These are phyloP conservation scores for Ambastaia sidthimunki DNA, from an alignment of 2,797 vertebrate species.

Conservation along the genomic window DNA sequence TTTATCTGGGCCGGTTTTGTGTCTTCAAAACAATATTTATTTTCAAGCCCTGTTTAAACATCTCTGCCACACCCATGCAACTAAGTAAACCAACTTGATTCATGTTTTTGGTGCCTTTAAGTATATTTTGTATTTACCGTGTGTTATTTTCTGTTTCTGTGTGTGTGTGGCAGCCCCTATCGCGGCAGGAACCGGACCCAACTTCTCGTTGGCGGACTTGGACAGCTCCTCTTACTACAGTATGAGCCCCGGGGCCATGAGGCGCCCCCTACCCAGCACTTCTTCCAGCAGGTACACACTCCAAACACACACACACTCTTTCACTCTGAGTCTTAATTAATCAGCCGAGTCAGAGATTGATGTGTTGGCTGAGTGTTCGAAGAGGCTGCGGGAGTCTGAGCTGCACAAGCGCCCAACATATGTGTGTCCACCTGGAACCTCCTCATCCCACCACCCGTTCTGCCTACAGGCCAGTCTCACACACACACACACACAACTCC, in stretches of 20 bases:
- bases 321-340: slow-evolving; percentile 60
- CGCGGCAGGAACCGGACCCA: slow-evolving; percentile 95
- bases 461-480: slow-evolving; percentile 30
- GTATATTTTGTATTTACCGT: slow-evolving; percentile 21
- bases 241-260: slow-evolving; percentile 99
- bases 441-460: slow-evolving; percentile 21
- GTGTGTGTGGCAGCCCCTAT: slow-evolving; percentile 86
- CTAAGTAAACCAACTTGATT: neutral
- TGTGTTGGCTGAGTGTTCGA: slow-evolving; percentile 53
- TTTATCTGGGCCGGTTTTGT: neutral
- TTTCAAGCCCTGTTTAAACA: too few relatives aligned
- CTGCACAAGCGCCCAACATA: slow-evolving; percentile 57
- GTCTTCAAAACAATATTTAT: too few relatives aligned
- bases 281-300: slow-evolving; percentile 89
- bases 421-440: slow-evolving; percentile 62
- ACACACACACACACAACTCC: slow-evolving; percentile 13
- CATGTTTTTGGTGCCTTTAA: neutral
- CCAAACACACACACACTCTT: slow-evolving; percentile 8
- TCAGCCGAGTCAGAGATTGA: slow-evolving; percentile 62
- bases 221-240: slow-evolving; percentile 99
- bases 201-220: slow-evolving; percentile 97
- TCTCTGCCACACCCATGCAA: too few relatives aligned
- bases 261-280: slow-evolving; percentile 94
- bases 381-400: slow-evolving; percentile 58
- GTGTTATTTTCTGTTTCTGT: slow-evolving; percentile 34